Evolutionary conservation across 2,888 invertebrate genomes (phyloP).

Genomic region (Antitype chi): DNA sequence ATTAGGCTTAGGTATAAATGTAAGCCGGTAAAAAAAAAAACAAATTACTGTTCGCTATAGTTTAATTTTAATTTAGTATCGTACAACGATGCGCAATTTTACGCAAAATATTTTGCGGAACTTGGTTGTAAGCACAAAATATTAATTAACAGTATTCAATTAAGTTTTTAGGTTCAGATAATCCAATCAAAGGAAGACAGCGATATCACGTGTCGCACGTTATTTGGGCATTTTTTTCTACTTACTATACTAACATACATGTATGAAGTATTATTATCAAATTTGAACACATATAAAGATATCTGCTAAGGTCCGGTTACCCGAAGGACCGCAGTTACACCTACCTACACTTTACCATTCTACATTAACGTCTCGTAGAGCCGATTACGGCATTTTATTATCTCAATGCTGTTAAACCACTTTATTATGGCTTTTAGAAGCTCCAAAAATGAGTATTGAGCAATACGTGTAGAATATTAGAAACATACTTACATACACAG

Average conservation of each 20-base stretch:
- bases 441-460: slow-evolving; percentile 37
- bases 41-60: not conserved
- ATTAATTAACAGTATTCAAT: not conserved
- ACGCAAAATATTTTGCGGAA: not conserved
- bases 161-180: not conserved
- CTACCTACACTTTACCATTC: slow-evolving; percentile 48
- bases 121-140: not conserved
- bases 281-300: slow-evolving; percentile 70
- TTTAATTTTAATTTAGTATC: not conserved
- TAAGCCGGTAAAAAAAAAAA: no score
- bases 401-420: slow-evolving; percentile 46
- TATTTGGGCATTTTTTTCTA: slow-evolving; percentile 1
- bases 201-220: not conserved
- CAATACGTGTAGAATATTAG: slow-evolving; percentile 21
- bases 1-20: no score
- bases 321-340: slow-evolving; percentile 42
- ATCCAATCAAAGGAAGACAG: not conserved
- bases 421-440: slow-evolving; percentile 39
- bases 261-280: slow-evolving; percentile 58
- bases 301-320: slow-evolving; percentile 64
- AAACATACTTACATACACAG: not conserved
- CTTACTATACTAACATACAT: slow-evolving; percentile 24
- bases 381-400: slow-evolving; percentile 58
- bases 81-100: not conserved
- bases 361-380: slow-evolving; percentile 62